Evolutionary conservation across 2,797 vertebrate species (phyloP).

Genomic region (Crocidura indochinensis): DNA sequence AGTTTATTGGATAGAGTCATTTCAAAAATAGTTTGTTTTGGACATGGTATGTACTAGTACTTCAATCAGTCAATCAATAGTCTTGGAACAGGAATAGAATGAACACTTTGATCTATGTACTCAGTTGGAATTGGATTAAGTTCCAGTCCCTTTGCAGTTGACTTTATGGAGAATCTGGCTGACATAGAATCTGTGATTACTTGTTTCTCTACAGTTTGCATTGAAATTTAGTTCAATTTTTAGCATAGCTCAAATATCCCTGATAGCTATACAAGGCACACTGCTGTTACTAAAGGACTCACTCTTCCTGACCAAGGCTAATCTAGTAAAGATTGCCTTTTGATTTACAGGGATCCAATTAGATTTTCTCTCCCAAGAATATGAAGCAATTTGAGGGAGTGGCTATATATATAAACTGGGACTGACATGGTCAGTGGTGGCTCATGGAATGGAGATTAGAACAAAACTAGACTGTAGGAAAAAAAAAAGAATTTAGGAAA

Average conservation of each 20-base stretch:
- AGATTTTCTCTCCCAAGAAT: conserved; percentile 55
- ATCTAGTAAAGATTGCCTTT: conserved; percentile 54
- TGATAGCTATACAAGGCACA: conserved; percentile 8
- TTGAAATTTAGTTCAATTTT: conserved; percentile 51
- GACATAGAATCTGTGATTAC: background rate
- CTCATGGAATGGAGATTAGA: conserved; percentile 17
- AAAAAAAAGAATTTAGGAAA: conserved; percentile 57
- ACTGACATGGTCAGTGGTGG: background rate
- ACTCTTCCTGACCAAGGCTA: conserved; percentile 10
- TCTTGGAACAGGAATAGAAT: background rate
- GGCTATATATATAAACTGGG: background rate
- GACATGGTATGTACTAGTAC: background rate
- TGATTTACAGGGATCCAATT: conserved; percentile 54
- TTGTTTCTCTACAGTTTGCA: background rate
- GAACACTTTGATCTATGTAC: background rate
- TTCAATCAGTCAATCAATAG: background rate
- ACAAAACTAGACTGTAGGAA: background rate
- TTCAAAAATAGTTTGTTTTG: background rate
- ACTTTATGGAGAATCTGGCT: background rate
- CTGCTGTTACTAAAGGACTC: background rate
- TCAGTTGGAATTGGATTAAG: background rate
- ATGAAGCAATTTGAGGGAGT: background rate
- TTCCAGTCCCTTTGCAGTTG: background rate
- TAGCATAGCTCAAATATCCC: conserved; percentile 21
- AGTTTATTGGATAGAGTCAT: background rate